phyloP scores from a whole-genome alignment of 2,113 vertebrate genomes.

The Salvelinus fontinalis region DNA sequence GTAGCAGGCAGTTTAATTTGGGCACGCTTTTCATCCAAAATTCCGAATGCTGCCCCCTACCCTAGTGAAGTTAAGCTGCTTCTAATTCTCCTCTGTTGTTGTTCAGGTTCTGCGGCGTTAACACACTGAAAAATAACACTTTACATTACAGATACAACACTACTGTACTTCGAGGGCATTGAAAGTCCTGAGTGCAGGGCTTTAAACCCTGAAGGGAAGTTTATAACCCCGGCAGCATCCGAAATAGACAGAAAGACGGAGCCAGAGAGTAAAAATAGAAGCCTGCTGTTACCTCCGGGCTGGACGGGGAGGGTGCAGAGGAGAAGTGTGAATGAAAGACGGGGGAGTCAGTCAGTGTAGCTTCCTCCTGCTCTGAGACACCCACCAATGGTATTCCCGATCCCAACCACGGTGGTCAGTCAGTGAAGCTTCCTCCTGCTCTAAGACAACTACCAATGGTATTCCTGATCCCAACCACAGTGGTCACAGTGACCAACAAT shows the following conservation, averaged over 20 bases:
- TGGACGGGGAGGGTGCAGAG: slow-evolving; percentile 38
- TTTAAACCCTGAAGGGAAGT: slow-evolving; percentile 42
- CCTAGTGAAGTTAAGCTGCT: neutral
- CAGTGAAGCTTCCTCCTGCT: slow-evolving; percentile 21
- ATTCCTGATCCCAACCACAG: slow-evolving; percentile 1
- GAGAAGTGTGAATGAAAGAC: slow-evolving; percentile 49
- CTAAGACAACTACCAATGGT: slow-evolving; percentile 37
- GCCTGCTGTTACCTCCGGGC: slow-evolving; percentile 18
- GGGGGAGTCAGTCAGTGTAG: slow-evolving; percentile 7
- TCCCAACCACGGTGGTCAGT: neutral
- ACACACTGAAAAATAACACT: neutral
- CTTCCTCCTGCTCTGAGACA: slow-evolving; percentile 34
- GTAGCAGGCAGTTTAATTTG: too few species aligned
- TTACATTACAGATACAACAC: neutral
- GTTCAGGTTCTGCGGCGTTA: slow-evolving; percentile 9
- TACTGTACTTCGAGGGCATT: slow-evolving; percentile 3
- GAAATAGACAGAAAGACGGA: slow-evolving; percentile 42
- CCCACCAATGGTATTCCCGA: slow-evolving; percentile 25
- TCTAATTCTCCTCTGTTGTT: slow-evolving; percentile 27
- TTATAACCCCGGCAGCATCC: slow-evolving; percentile 32
- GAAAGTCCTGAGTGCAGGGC: slow-evolving; percentile 22
- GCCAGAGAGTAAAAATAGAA: slow-evolving; percentile 52
- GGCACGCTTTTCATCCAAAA: too few species aligned
- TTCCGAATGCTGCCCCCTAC: too few species aligned
- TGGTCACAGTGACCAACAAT: slow-evolving; percentile 58